phyloP scores from a whole-genome alignment of 2,888 invertebrate species.

The Sarcophaga subvicina region DNA sequence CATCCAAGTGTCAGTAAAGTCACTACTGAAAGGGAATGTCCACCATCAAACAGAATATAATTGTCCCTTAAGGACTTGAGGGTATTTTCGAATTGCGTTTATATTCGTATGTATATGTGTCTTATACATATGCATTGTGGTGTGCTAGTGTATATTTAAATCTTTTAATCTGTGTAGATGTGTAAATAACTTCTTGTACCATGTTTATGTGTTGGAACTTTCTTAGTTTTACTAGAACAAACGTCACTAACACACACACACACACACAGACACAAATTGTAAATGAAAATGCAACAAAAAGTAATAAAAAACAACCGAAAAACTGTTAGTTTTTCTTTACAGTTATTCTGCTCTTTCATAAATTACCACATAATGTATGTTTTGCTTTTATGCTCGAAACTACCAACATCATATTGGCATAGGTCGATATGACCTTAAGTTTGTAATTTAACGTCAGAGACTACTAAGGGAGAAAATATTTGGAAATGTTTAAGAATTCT shows the following conservation, averaged over 20 bases:
- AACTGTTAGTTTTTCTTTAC: constrained; percentile 37
- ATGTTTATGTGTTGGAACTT: constrained; percentile 12
- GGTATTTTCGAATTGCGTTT: not conserved
- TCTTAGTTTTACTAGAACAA: constrained; percentile 35
- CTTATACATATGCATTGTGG: not conserved
- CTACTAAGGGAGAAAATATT: too few species aligned
- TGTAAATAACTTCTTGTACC: not conserved
- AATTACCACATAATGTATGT: constrained; percentile 36
- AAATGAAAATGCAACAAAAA: constrained; percentile 24
- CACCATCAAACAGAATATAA: too few species aligned
- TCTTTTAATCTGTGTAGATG: constrained; percentile 16
- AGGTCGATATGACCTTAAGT: not conserved
- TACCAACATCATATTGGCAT: not conserved
- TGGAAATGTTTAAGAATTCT: too few species aligned
- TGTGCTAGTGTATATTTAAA: not conserved
- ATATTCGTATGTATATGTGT: not conserved
- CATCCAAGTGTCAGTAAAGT: too few species aligned
- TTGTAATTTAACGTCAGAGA: not conserved
- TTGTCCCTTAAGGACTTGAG: not conserved
- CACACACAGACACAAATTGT: not conserved
- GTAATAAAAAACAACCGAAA: constrained; percentile 13
- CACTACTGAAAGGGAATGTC: too few species aligned
- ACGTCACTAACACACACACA: constrained; percentile 13
- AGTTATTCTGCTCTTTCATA: constrained; percentile 22
- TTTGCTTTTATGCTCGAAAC: not conserved